Evolutionary conservation across 2,113 vertebrate genomes (phyloP).

Genomic region (Oxyura jamaicensis): DNA sequence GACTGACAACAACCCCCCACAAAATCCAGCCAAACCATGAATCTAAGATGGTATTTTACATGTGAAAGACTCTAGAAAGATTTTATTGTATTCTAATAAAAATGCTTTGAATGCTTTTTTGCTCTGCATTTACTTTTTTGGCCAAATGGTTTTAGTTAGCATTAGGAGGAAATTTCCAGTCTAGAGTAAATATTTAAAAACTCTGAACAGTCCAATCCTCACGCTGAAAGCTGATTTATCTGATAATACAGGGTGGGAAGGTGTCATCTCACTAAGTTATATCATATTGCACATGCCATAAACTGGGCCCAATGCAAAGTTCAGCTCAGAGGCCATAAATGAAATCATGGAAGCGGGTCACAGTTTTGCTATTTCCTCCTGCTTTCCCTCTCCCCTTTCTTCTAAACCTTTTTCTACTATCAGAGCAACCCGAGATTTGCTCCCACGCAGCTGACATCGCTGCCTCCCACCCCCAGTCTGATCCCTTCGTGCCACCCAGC

Average conservation of each 20-base stretch:
- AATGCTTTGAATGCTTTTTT: not conserved
- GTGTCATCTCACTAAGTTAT: not conserved
- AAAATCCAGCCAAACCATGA: not conserved
- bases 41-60: not conserved
- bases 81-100: not conserved
- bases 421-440: not conserved
- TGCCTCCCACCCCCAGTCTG: not conserved
- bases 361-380: not conserved
- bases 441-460: not conserved
- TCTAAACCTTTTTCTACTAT: not conserved
- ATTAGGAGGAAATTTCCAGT: not conserved
- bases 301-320: not conserved
- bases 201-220: not conserved
- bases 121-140: not conserved
- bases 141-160: not conserved
- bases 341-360: not conserved
- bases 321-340: not conserved
- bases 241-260: not conserved
- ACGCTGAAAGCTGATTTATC: not conserved
- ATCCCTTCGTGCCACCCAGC: not conserved
- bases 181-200: not conserved
- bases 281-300: not conserved
- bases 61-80: not conserved
- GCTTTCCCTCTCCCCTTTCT: not conserved
- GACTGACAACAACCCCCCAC: fast-evolving